phyloP scores from a whole-genome alignment of 2,888 invertebrate genomes.

The Punctoribates punctum region DNA sequence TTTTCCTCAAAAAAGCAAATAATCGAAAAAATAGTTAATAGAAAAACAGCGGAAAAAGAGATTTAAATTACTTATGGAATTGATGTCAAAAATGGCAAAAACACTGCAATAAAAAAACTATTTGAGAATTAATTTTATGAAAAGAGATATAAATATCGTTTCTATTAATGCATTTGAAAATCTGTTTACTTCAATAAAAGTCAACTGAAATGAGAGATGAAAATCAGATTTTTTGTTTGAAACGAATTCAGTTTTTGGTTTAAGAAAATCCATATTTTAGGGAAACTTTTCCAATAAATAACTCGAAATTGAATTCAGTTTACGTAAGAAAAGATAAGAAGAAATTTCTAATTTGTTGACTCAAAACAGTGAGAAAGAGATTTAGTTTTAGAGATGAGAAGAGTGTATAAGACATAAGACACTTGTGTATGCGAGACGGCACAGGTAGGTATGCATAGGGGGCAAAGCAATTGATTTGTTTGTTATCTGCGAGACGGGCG shows the following conservation, averaged over 20 bases:
- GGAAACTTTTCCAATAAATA: background rate
- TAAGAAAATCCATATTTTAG: too few relatives aligned
- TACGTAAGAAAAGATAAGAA: background rate
- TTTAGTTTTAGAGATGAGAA: background rate
- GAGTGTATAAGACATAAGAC: background rate
- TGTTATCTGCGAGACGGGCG: background rate
- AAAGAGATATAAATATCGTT: background rate
- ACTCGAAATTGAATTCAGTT: background rate
- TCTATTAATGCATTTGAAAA: background rate
- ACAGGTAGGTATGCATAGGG: constrained; percentile 23
- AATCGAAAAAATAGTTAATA: background rate
- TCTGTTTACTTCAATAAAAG: too few relatives aligned
- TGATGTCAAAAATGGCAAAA: background rate
- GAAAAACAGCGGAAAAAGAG: background rate
- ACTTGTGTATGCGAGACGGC: background rate
- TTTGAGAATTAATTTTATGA: background rate
- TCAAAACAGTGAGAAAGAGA: background rate
- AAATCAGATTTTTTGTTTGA: too few relatives aligned
- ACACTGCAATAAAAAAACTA: background rate
- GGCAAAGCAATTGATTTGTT: constrained; percentile 25
- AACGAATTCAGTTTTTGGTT: too few relatives aligned
- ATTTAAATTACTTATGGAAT: background rate
- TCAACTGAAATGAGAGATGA: too few relatives aligned
- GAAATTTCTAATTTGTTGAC: constrained; percentile 25
- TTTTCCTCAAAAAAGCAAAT: background rate